phyloP scores from a whole-genome alignment of 1,140 invertebrate genomes.

The Drosophila elegans region DNA sequence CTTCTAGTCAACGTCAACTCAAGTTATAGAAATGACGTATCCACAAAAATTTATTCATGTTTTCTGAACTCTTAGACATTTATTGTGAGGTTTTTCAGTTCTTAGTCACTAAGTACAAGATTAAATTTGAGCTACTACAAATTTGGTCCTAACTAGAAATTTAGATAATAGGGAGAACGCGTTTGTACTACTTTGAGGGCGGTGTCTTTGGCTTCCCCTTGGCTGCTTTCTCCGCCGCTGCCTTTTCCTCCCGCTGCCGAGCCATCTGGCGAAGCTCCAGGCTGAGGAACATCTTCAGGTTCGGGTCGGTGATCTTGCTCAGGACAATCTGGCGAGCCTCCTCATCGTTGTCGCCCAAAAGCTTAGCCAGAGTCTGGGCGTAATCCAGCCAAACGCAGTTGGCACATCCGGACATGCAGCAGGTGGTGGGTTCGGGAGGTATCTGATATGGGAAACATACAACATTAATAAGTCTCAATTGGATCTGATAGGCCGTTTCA shows the following conservation, averaged over 20 bases:
- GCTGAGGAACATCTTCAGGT: slow-evolving; percentile 91
- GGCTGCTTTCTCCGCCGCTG: slow-evolving; percentile 9
- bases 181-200: slow-evolving; percentile 36
- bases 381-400: slow-evolving; percentile 98
- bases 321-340: slow-evolving; percentile 90
- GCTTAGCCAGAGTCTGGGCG: slow-evolving; percentile 91
- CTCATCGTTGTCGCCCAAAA: slow-evolving; percentile 89
- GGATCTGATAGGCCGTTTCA: no score
- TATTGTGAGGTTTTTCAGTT: slow-evolving; percentile 52
- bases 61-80: slow-evolving; percentile 22
- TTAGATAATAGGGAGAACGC: background rate
- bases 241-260: slow-evolving; percentile 31
- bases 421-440: slow-evolving; percentile 91
- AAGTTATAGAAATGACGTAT: background rate
- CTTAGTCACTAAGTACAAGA: slow-evolving; percentile 34
- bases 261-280: slow-evolving; percentile 89
- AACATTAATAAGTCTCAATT: no score
- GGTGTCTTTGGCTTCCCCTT: slow-evolving; percentile 37
- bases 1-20: no score
- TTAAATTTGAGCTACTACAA: slow-evolving; percentile 48
- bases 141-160: slow-evolving; percentile 29
- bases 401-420: slow-evolving; percentile 96
- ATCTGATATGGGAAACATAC: slow-evolving; percentile 46
- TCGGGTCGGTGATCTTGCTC: slow-evolving; percentile 91
- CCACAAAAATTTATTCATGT: background rate